A percentile compares a stretch with the other conserved stretches of the same genome.
These are phyloP conservation scores for Troides aeacus DNA, from an alignment of 2,888 invertebrate species.

Conservation along the genomic window DNA sequence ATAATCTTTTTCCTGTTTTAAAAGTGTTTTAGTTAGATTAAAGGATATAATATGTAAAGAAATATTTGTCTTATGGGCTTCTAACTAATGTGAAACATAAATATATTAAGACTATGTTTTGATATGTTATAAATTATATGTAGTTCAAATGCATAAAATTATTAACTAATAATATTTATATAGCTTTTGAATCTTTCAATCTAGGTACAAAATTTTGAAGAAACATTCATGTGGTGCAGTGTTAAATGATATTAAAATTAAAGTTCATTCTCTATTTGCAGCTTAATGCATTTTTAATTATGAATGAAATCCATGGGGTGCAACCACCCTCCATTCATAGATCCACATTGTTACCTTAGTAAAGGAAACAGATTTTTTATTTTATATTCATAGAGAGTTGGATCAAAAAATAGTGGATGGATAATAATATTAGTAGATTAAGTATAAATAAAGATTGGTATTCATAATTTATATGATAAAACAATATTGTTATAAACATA, in stretches of 20 bases:
- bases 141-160: background rate
- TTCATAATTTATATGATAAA: background rate
- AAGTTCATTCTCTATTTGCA: background rate
- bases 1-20: too few species aligned
- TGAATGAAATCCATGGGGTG: slow-evolving; percentile 12
- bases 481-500: background rate
- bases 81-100: too few species aligned
- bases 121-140: background rate
- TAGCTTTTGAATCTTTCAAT: background rate
- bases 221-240: background rate
- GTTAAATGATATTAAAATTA: background rate
- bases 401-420: background rate
- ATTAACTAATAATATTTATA: background rate
- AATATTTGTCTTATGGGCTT: too few species aligned
- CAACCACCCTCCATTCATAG: slow-evolving; percentile 1
- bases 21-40: too few species aligned
- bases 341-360: background rate
- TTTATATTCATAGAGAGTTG: background rate
- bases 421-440: background rate
- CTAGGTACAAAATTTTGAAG: background rate
- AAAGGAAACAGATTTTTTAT: background rate
- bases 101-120: background rate
- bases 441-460: background rate
- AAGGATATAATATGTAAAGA: too few species aligned
- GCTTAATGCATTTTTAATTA: background rate